Evolutionary conservation across 2,888 invertebrate species (phyloP).

Genomic region (Phalera bucephala): DNA sequence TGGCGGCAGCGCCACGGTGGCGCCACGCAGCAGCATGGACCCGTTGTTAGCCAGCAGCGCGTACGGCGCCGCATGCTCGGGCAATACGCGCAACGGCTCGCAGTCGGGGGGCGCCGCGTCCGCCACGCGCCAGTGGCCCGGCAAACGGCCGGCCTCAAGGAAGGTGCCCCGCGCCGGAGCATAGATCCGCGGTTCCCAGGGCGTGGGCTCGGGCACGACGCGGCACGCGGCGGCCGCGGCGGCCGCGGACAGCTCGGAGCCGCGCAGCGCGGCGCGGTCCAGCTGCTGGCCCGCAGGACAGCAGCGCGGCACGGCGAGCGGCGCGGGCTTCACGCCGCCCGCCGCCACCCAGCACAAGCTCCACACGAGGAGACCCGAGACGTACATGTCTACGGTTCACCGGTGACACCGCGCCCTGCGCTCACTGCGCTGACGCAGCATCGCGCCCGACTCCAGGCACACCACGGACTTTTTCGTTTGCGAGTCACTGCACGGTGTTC

Average conservation of each 20-base stretch:
- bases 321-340: slow-evolving; percentile 37
- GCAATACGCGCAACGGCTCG: slow-evolving; percentile 53
- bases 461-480: background rate
- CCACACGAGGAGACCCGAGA: slow-evolving; percentile 18
- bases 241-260: slow-evolving; percentile 50
- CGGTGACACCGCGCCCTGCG: slow-evolving; percentile 27
- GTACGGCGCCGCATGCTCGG: slow-evolving; percentile 64
- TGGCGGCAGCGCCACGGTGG: slow-evolving; percentile 68
- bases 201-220: slow-evolving; percentile 52
- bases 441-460: slow-evolving; percentile 10
- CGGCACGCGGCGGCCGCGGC: slow-evolving; percentile 74
- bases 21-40: slow-evolving; percentile 80
- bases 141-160: slow-evolving; percentile 63
- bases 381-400: slow-evolving; percentile 34
- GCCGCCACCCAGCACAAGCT: slow-evolving; percentile 37
- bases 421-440: slow-evolving; percentile 15
- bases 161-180: slow-evolving; percentile 69
- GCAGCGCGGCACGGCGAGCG: slow-evolving; percentile 52
- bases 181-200: slow-evolving; percentile 84
- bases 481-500: background rate
- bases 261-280: slow-evolving; percentile 41
- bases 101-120: slow-evolving; percentile 62
- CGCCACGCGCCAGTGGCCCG: slow-evolving; percentile 73
- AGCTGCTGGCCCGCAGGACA: slow-evolving; percentile 40
- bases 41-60: slow-evolving; percentile 87